Evolutionary conservation across 2,113 vertebrate genomes (phyloP).

Genomic region (Plestiodon gilberti): DNA sequence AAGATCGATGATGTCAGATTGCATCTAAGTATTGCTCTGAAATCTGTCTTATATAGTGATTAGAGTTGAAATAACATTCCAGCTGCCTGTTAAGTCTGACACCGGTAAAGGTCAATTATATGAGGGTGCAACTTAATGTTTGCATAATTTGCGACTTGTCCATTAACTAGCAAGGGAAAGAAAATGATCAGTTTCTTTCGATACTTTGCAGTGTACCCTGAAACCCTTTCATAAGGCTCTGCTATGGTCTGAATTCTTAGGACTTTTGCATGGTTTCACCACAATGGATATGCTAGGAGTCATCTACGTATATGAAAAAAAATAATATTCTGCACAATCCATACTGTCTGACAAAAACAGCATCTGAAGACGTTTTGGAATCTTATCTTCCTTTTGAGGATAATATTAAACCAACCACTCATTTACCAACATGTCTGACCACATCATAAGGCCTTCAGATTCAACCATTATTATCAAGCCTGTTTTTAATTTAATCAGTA

Average conservation of each 20-base stretch:
- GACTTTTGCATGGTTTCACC: background rate
- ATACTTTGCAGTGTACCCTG: background rate
- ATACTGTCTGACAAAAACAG: too few relatives aligned
- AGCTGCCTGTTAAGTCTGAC: background rate
- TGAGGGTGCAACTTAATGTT: background rate
- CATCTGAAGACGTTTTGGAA: too few relatives aligned
- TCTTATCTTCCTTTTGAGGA: too few relatives aligned
- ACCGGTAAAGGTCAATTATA: background rate
- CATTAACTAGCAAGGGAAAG: constrained; percentile 8
- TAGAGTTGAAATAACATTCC: background rate
- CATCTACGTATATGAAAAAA: background rate
- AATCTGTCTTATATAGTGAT: constrained; percentile 8
- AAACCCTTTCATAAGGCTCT: background rate
- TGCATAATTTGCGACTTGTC: background rate
- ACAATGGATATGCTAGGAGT: too few relatives aligned
- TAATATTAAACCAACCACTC: too few relatives aligned
- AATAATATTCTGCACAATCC: too few relatives aligned
- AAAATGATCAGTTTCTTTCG: too few relatives aligned
- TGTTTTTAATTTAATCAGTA: too few relatives aligned
- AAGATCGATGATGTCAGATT: background rate
- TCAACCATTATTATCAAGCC: too few relatives aligned
- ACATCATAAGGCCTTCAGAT: too few relatives aligned
- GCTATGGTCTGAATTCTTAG: background rate
- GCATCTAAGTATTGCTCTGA: background rate
- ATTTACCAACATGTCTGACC: too few relatives aligned